Percentiles rank a stretch among this genome's conserved stretches.
Conservation (phyloP, 2,797 vertebrate genomes). For the Myiotriccus ornatus region DNA sequence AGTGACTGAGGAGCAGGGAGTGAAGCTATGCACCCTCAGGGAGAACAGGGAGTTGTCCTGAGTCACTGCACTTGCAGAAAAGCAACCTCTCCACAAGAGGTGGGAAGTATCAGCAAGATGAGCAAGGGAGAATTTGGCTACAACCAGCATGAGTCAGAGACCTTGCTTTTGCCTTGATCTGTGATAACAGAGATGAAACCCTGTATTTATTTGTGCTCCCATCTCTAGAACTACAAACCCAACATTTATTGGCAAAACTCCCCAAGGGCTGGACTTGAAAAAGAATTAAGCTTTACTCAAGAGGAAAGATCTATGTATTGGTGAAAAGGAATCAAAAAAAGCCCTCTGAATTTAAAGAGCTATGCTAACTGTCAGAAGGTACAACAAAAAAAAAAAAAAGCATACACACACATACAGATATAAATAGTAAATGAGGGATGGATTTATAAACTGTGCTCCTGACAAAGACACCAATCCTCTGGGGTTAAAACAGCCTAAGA, state of each 20-base stretch:
- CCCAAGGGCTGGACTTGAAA: neutral
- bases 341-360: neutral
- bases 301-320: neutral
- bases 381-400: neutral
- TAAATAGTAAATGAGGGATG: neutral
- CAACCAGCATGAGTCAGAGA: neutral
- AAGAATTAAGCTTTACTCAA: neutral
- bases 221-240: neutral
- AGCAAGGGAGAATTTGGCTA: slow-evolving; percentile 6
- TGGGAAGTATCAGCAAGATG: neutral
- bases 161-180: slow-evolving; percentile 14
- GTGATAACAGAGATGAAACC: slow-evolving; percentile 9
- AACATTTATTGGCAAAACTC: neutral
- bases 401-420: neutral
- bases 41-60: slow-evolving; percentile 10
- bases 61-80: slow-evolving; percentile 23
- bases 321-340: neutral
- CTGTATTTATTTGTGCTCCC: neutral
- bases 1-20: neutral
- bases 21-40: neutral
- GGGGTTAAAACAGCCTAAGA: neutral
- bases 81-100: neutral
- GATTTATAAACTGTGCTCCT: neutral
- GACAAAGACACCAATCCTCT: neutral
- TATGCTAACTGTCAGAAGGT: neutral